These are phyloP conservation scores for Pteruthius melanotis DNA, from an alignment of 2,113 vertebrate species.

Conservation along the genomic window DNA sequence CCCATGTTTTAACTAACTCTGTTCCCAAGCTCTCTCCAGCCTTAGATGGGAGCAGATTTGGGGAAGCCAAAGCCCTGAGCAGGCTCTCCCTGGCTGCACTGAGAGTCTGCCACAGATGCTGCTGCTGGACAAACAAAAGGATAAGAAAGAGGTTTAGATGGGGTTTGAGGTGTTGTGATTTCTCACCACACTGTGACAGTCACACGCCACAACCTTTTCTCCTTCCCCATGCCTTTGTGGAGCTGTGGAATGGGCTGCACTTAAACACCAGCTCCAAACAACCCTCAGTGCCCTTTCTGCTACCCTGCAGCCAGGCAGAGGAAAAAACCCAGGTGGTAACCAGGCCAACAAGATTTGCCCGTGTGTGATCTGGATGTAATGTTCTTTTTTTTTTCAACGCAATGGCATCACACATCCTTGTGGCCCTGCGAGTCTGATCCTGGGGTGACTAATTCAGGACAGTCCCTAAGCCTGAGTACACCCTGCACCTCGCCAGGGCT, in stretches of 20 bases:
- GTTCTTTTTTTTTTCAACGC: background rate
- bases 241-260: background rate
- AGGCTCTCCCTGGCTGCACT: background rate
- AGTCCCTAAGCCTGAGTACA: conserved; percentile 20
- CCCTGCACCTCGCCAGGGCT: background rate
- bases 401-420: background rate
- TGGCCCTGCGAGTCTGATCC: background rate
- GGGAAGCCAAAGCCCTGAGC: background rate
- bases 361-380: background rate
- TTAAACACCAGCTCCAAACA: background rate
- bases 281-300: background rate
- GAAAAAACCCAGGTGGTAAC: background rate
- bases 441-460: conserved; percentile 22
- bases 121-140: background rate
- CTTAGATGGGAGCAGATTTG: background rate
- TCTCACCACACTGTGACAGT: background rate
- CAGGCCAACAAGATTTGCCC: background rate
- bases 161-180: background rate
- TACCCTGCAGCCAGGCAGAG: background rate
- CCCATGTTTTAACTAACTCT: background rate
- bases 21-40: background rate
- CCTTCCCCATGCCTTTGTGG: fast-evolving
- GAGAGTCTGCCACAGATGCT: fast-evolving
- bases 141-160: background rate
- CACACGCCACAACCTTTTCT: background rate